Percentiles rank a stretch among this genome's conserved stretches.
These are phyloP conservation scores for Scaptomyza cyrtandrae DNA, from an alignment of 2,888 invertebrate genomes.

Conservation along the genomic window DNA sequence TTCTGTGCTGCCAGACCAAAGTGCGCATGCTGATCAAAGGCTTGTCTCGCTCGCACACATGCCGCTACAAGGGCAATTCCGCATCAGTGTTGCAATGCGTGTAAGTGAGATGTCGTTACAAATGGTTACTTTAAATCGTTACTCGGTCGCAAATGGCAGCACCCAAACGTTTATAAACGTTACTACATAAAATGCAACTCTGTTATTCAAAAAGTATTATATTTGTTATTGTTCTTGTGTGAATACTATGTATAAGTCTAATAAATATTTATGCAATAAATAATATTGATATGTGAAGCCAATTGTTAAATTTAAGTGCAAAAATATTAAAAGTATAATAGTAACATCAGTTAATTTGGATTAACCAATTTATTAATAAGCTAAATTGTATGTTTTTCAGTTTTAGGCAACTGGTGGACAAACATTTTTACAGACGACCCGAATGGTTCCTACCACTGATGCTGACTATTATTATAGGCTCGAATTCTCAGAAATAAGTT, in stretches of 20 bases:
- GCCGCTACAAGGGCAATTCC: slow-evolving; percentile 35
- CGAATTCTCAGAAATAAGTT: not conserved
- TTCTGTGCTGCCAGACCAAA: slow-evolving; percentile 74
- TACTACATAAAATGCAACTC: slow-evolving; percentile 61
- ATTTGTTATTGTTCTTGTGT: slow-evolving; percentile 45
- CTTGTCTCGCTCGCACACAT: slow-evolving; percentile 49
- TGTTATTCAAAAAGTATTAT: slow-evolving; percentile 32
- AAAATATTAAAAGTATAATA: not conserved
- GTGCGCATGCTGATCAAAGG: slow-evolving; percentile 55
- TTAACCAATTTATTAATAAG: not conserved
- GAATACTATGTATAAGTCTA: not conserved
- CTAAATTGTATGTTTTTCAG: not conserved
- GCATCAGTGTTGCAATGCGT: slow-evolving; percentile 54
- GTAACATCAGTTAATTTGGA: not conserved
- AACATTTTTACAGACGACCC: not conserved
- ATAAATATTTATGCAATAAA: not conserved
- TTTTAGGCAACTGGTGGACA: not conserved
- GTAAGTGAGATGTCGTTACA: slow-evolving; percentile 55
- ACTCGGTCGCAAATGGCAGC: slow-evolving; percentile 48
- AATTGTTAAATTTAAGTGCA: not conserved
- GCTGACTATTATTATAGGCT: not conserved
- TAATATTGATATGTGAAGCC: not conserved
- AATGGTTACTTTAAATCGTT: slow-evolving; percentile 57
- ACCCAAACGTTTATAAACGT: slow-evolving; percentile 35
- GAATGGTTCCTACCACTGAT: not conserved